A percentile compares a stretch with the other conserved stretches of the same genome.
Evolutionary conservation across 2,797 vertebrate species (phyloP).

Genomic region (Telmatherina bonti): DNA sequence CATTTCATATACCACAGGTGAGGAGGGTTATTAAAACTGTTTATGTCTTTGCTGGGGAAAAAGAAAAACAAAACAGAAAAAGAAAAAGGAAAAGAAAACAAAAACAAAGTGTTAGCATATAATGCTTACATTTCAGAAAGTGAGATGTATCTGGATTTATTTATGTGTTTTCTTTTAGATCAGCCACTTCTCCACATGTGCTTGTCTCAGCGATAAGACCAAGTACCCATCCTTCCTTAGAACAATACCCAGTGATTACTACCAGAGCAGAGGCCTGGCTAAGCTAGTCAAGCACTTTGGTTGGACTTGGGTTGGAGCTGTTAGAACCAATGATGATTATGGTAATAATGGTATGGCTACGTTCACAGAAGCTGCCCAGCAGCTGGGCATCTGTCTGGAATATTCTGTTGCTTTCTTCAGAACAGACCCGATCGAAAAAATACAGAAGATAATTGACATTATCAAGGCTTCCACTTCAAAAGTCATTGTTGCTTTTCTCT

Average conservation of each 20-base stretch:
- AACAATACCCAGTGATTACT: slow-evolving; percentile 83
- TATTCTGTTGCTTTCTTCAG: slow-evolving; percentile 74
- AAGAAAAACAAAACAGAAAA: too few species aligned
- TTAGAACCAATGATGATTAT: slow-evolving; percentile 78
- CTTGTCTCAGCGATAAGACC: slow-evolving; percentile 80
- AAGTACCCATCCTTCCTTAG: slow-evolving; percentile 83
- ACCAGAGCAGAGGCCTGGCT: slow-evolving; percentile 81
- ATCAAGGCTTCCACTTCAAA: slow-evolving; percentile 70
- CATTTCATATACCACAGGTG: slow-evolving; percentile 78
- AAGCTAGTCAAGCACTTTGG: slow-evolving; percentile 82
- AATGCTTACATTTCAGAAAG: slow-evolving; percentile 11
- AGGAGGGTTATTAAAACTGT: slow-evolving; percentile 6
- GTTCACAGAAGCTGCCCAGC: slow-evolving; percentile 62
- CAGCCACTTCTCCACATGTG: slow-evolving; percentile 82
- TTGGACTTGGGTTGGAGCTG: slow-evolving; percentile 83
- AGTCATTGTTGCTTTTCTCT: slow-evolving; percentile 72
- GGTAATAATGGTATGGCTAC: slow-evolving; percentile 75
- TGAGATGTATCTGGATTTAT: too few species aligned
- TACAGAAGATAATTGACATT: slow-evolving; percentile 60
- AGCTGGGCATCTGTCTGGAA: slow-evolving; percentile 77
- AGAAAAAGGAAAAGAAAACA: too few species aligned
- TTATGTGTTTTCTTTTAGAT: slow-evolving; percentile 58
- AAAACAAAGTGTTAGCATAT: background rate
- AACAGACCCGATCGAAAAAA: slow-evolving; percentile 69
- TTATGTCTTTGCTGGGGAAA: too few species aligned